Evolutionary conservation across 1,140 invertebrate genomes (phyloP).

Genomic region (Tetramorium alpestre): DNA sequence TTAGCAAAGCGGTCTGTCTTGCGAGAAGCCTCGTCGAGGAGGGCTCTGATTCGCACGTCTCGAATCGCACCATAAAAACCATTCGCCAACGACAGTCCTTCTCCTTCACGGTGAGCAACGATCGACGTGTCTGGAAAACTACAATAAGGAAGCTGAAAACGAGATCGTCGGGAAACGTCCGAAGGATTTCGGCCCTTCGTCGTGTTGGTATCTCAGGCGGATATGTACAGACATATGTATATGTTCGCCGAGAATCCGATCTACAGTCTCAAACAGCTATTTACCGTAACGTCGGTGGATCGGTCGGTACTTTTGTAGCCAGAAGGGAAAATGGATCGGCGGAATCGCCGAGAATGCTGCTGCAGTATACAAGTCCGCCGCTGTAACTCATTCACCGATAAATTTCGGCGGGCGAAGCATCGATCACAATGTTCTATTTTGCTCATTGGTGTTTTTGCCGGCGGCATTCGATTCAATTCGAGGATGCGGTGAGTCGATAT

Average conservation of each 20-base stretch:
- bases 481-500: constrained; percentile 85
- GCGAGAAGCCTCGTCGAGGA: background rate
- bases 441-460: constrained; percentile 85
- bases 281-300: constrained; percentile 69
- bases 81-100: constrained; percentile 7
- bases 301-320: constrained; percentile 65
- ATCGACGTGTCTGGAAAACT: constrained; percentile 18
- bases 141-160: background rate
- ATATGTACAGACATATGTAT: background rate
- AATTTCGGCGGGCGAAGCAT: constrained; percentile 82
- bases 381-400: constrained; percentile 85
- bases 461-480: constrained; percentile 85
- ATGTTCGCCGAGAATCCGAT: constrained; percentile 38
- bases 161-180: constrained; percentile 16
- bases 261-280: constrained; percentile 62
- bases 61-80: background rate
- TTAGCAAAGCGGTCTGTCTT: background rate
- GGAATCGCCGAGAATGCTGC: constrained; percentile 61
- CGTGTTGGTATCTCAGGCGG: background rate
- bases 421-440: constrained; percentile 85
- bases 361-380: constrained; percentile 66
- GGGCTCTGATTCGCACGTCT: constrained; percentile 13
- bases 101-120: constrained; percentile 2
- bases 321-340: constrained; percentile 68
- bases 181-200: background rate